These are phyloP conservation scores for Sebastes dallii DNA, from an alignment of 2,797 vertebrate species.

Conservation along the genomic window DNA sequence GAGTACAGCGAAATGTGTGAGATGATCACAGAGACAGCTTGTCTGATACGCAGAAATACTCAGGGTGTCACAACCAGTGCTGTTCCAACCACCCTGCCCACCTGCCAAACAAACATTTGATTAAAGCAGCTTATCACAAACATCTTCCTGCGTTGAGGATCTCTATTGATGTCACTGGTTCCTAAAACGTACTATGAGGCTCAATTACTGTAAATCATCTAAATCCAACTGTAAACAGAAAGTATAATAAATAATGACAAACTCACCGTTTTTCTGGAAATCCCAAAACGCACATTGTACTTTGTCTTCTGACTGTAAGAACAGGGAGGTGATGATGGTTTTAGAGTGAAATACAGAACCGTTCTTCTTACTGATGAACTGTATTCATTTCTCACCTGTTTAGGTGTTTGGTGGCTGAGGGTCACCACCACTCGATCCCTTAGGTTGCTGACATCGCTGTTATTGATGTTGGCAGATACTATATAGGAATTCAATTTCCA, in stretches of 20 bases:
- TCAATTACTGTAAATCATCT: not conserved
- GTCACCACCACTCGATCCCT: conserved; percentile 82
- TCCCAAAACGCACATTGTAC: conserved; percentile 90
- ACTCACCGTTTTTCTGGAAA: conserved; percentile 85
- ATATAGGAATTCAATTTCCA: conserved; percentile 83
- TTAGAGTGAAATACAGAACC: not conserved
- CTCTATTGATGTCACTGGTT: not conserved
- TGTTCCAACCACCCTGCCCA: conserved; percentile 89
- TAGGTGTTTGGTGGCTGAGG: conserved; percentile 78
- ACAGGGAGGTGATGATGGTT: not conserved
- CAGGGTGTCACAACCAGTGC: conserved; percentile 82
- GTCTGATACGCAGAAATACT: conserved; percentile 82
- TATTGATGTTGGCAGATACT: conserved; percentile 88
- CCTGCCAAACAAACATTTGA: conserved; percentile 69
- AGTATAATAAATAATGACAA: not conserved
- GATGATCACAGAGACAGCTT: conserved; percentile 90
- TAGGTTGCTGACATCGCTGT: conserved; percentile 79
- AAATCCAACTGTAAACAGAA: conserved; percentile 4
- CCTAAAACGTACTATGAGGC: not conserved
- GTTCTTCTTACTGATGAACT: not conserved
- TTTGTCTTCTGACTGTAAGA: conserved; percentile 69
- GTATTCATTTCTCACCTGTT: conserved; percentile 47
- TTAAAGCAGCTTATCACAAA: conserved; percentile 13
- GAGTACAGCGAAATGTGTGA: conserved; percentile 94
- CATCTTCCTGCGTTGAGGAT: not conserved